phyloP scores from a whole-genome alignment of 2,113 vertebrate genomes.

The Malurus elegans region DNA sequence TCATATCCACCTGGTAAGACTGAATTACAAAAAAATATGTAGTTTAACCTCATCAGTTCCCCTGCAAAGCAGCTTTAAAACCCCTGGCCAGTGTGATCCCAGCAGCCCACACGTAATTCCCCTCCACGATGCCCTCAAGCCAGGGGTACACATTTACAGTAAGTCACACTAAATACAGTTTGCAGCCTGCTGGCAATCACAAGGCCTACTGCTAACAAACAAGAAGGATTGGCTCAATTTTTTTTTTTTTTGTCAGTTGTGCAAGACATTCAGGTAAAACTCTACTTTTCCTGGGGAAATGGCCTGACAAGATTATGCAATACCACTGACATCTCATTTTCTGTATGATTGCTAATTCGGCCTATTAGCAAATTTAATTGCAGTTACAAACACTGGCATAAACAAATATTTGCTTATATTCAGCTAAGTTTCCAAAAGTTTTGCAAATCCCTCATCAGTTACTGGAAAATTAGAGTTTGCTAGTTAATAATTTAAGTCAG shows the following conservation, averaged over 20 bases:
- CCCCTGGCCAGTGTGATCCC: not conserved
- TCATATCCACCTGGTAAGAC: not conserved
- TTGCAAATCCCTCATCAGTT: not conserved
- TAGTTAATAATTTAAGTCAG: not conserved
- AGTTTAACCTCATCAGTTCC: not conserved
- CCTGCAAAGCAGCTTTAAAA: not conserved
- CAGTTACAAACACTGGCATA: not conserved
- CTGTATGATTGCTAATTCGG: not conserved
- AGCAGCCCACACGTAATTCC: not conserved
- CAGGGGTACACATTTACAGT: conserved; percentile 28
- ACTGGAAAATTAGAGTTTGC: conserved; percentile 4
- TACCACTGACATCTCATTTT: not conserved
- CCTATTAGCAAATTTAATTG: conserved; percentile 6
- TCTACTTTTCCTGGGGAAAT: not conserved
- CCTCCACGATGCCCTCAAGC: not conserved
- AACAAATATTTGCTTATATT: not conserved
- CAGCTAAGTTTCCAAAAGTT: conserved; percentile 26
- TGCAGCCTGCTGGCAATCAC: conserved; percentile 29
- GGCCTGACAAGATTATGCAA: conserved; percentile 19
- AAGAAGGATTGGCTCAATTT: conserved; percentile 9
- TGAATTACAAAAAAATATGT: not conserved
- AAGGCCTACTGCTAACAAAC: not conserved
- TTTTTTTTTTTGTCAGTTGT: not conserved
- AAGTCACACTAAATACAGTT: conserved; percentile 22
- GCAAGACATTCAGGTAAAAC: conserved; percentile 21